Conservation (phyloP, 2,113 vertebrate genomes). For the Pangasianodon gigas region DNA sequence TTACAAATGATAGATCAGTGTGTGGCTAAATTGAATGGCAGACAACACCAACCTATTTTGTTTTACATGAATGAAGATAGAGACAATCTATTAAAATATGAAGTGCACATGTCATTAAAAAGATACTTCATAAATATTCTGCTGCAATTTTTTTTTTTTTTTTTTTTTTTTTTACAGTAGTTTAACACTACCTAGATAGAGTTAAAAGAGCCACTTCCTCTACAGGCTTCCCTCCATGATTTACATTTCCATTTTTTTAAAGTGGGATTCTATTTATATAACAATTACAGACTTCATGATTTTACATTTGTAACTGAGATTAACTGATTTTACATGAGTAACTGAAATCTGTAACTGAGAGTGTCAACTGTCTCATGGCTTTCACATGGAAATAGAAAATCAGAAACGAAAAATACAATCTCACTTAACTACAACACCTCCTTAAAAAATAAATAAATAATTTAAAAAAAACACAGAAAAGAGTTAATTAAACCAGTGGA, state of each 20-base stretch:
- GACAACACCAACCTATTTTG: not conserved
- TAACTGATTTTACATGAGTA: too few species aligned
- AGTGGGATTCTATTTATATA: not conserved
- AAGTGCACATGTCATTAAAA: not conserved
- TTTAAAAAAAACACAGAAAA: not conserved
- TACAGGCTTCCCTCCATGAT: not conserved
- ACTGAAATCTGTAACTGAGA: not conserved
- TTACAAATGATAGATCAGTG: not conserved
- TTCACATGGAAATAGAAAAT: not conserved
- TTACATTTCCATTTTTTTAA: not conserved
- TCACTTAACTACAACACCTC: constrained; percentile 62
- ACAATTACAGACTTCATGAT: not conserved
- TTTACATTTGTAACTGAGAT: not conserved
- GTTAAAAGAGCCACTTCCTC: not conserved
- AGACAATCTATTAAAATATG: not conserved
- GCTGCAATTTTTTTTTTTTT: not conserved
- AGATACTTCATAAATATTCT: not conserved
- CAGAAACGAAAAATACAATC: not conserved
- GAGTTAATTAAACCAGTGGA: constrained; percentile 70
- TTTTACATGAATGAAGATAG: not conserved
- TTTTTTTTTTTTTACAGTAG: not conserved
- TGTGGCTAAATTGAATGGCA: not conserved
- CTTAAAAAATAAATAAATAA: too few species aligned
- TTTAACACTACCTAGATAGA: not conserved
- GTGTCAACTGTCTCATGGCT: not conserved